Conservation (phyloP, 2,888 invertebrate genomes). For the Cinara cedri region DNA sequence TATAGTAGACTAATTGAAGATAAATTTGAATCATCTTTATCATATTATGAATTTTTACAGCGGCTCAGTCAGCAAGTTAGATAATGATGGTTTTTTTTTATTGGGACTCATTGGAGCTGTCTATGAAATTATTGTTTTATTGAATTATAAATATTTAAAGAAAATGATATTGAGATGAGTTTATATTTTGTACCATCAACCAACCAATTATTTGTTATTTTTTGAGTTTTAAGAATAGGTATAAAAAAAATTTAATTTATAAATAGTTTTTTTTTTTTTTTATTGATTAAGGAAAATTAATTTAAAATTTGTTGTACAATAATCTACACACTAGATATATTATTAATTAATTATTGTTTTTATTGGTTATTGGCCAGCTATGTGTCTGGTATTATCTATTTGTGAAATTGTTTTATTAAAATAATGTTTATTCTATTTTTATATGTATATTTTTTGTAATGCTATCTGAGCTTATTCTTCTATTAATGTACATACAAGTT, state of each 20-base stretch:
- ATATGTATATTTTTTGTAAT: constrained; percentile 15
- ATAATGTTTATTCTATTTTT: constrained; percentile 43
- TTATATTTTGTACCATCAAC: constrained; percentile 34
- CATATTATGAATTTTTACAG: constrained; percentile 98
- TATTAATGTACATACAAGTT: not conserved
- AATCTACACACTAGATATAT: constrained; percentile 6
- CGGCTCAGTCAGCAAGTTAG: constrained; percentile 89
- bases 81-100: constrained; percentile 63
- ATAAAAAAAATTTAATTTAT: constrained; percentile 26
- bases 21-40: constrained; percentile 89
- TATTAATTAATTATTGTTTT: constrained; percentile 32
- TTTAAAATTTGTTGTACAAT: constrained; percentile 36
- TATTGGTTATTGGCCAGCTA: constrained; percentile 44
- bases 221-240: constrained; percentile 29
- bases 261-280: constrained; percentile 12
- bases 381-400: constrained; percentile 44
- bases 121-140: constrained; percentile 30
- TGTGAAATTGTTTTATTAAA: constrained; percentile 54
- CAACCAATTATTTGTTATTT: constrained; percentile 27
- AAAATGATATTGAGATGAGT: constrained; percentile 41
- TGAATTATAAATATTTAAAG: constrained; percentile 33
- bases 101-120: not conserved
- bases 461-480: not conserved
- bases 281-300: not conserved
- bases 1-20: constrained; percentile 92